Percentiles rank a stretch among this genome's conserved stretches.
phyloP scores from a whole-genome alignment of 2,113 vertebrate species.

The Hiodon alosoides region DNA sequence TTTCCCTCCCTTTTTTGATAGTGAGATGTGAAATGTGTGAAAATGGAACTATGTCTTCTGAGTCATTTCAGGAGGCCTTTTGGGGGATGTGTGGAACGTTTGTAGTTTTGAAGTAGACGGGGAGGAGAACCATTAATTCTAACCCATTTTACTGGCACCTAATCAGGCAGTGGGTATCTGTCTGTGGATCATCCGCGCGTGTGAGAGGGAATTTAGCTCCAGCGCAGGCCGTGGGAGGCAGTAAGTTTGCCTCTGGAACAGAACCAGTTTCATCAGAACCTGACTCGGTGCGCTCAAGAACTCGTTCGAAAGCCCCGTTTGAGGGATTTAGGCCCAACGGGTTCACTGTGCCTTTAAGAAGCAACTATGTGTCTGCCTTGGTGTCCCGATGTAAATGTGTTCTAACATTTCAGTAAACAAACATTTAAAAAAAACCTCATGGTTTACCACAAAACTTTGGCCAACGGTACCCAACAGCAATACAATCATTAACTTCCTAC shows the following conservation, averaged over 20 bases:
- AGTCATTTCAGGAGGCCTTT: not conserved
- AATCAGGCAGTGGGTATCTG: not conserved
- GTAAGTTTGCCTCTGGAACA: not conserved
- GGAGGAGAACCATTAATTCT: not conserved
- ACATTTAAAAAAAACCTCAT: too few species aligned
- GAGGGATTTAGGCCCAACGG: not conserved
- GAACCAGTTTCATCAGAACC: constrained; percentile 7
- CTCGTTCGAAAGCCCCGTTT: not conserved
- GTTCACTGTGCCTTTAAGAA: constrained; percentile 18
- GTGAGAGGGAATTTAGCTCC: not conserved
- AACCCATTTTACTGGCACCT: not conserved
- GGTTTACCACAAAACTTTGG: too few species aligned
- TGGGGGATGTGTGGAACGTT: not conserved
- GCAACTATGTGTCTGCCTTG: constrained; percentile 4
- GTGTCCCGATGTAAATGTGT: not conserved
- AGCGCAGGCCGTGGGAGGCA: not conserved
- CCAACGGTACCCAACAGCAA: too few species aligned
- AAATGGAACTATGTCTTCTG: constrained; percentile 37
- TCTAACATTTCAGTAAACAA: not conserved
- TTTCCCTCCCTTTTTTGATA: not conserved
- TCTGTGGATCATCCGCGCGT: not conserved
- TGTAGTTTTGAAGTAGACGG: not conserved
- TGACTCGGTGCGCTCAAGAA: not conserved
- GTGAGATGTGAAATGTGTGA: constrained; percentile 30
- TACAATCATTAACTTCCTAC: too few species aligned